Base-by-base conservation (phyloP, 2,888 invertebrate species). In the Cantharis flavilabris region DNA sequence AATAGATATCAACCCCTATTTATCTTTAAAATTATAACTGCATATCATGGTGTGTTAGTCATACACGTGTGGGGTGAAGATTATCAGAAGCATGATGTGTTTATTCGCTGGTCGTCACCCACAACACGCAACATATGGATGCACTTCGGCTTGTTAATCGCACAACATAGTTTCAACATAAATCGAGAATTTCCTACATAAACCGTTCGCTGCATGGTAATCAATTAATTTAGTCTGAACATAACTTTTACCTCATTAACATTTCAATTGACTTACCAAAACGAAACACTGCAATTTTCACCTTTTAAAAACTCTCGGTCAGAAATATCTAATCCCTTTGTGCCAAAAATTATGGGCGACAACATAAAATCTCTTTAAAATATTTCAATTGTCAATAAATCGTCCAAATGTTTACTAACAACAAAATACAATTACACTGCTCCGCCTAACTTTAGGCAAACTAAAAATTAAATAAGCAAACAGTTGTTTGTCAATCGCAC, bases 21-120 rank as follows among this genome's bases (percentile, higher is more conserved):
- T 86, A 86, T 87, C 86, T 85, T 85, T 80, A 79, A 84, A 86
- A 86, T 86, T 87, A 86, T 86, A 85, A 85, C 85, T 85, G 85
- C 86, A 84, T 84, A 85, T 86, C 85, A 86, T 86, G 84, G 84
- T 85, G 84, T 84, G 85, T 87, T 88, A 87, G 86, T 88, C 87
- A 88, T 87, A 85, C 85, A 85, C 85, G 85, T 85, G 85, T 83
- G 82, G 82, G 79, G 83, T 81, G 81, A 82, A 82, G 80, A 83
- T 83, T 83, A 84, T 85, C 82, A 83, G 79, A 79, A 83, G 81
- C 82, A 81, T 83, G 83, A 84, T 84, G 83, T 85, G 84, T 84
- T 85, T 84, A 85, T 85, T 84, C 82, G 84, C 79, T 80, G 80
- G 80, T 83, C 83, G 82, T 83, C 84, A 80, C 80, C 81, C 79